Evolutionary conservation across 2,113 vertebrate genomes (phyloP), one percentile per base, ranked within the genome.

Genomic region (Planiliza haematocheilus): DNA sequence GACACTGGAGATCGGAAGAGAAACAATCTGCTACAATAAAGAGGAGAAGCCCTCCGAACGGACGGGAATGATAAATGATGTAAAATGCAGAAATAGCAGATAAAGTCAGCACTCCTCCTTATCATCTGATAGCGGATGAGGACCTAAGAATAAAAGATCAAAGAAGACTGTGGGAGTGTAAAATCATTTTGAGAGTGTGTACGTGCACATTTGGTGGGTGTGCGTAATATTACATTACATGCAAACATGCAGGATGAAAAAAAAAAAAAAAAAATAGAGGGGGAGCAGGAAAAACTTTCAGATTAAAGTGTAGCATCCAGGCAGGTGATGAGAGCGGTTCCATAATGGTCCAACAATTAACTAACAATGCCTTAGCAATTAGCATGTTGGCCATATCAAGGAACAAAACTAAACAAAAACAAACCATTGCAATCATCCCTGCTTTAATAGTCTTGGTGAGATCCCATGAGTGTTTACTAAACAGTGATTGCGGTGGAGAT

Each of bases 401-500:
- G 34, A 84, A 72, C 51, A 52, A 61, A 86, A 80, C 79, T 61
- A 83, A 87, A 91, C 71, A 82, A 91, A 88, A 91, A 87, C 88
- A 91, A 90, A 87, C 17, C 79, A 74, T 62, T 43, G 83, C 85
- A 89, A 90, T 89, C 82, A 86, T 89, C 86, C 65, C 48, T 62
- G 82, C 83, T 85, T 86, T 91, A 90, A 92, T 85, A 84, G 81
- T 77, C 70, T 69, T 62, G 67, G 82, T 75, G 72, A 81, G 71
- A 58, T 90, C 91, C 88, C 88, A 66, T n/a, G 86, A 88, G 91
- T 82, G 84, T 87, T 87, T 80, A 79, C 90, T 89, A 87, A 93
- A 93, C 91, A 91, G 80, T 85, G 86, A 88, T 91, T 86, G 88
- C 71, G 8, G 70, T 84, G 76, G 81, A 90, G 88, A 91, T 92